Evolutionary conservation across 1,140 invertebrate genomes (phyloP).

Genomic region (Macrocentrus cingulum): DNA sequence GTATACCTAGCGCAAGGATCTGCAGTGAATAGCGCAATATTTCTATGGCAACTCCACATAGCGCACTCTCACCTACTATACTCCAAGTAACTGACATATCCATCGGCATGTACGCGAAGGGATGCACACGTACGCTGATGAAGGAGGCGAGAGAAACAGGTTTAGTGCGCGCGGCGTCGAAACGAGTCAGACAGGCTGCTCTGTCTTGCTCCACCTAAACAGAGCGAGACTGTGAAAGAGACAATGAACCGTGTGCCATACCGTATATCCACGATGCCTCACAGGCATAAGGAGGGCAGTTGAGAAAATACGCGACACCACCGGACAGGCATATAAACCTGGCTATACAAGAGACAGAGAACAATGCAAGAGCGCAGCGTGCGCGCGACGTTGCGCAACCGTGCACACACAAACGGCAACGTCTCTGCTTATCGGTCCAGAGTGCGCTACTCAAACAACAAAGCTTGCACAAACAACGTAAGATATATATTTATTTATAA

Average conservation of each 20-base stretch:
- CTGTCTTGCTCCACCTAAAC: not conserved
- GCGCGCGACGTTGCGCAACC: slow-evolving; percentile 16
- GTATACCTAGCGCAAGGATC: too few species aligned
- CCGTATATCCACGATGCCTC: not conserved
- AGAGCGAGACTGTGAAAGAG: slow-evolving; percentile 9
- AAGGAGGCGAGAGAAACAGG: slow-evolving; percentile 11
- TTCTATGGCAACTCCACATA: too few species aligned
- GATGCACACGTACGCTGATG: not conserved
- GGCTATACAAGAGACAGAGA: not conserved
- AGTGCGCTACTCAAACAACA: too few species aligned
- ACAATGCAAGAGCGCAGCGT: not conserved
- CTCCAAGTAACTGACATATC: too few species aligned
- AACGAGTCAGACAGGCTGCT: slow-evolving; percentile 13
- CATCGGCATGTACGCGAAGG: too few species aligned
- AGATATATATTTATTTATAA: too few species aligned
- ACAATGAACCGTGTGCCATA: slow-evolving; percentile 17
- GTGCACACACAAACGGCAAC: not conserved
- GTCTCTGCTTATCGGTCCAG: not conserved
- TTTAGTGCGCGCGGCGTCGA: slow-evolving; percentile 2
- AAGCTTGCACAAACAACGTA: too few species aligned
- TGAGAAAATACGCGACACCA: not conserved
- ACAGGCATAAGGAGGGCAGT: too few species aligned
- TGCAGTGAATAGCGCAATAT: too few species aligned
- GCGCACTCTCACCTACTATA: too few species aligned
- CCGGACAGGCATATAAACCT: not conserved